These are phyloP conservation scores for Ophthalmolycus amberensis DNA, from an alignment of 2,113 vertebrate species.

Conservation along the genomic window DNA sequence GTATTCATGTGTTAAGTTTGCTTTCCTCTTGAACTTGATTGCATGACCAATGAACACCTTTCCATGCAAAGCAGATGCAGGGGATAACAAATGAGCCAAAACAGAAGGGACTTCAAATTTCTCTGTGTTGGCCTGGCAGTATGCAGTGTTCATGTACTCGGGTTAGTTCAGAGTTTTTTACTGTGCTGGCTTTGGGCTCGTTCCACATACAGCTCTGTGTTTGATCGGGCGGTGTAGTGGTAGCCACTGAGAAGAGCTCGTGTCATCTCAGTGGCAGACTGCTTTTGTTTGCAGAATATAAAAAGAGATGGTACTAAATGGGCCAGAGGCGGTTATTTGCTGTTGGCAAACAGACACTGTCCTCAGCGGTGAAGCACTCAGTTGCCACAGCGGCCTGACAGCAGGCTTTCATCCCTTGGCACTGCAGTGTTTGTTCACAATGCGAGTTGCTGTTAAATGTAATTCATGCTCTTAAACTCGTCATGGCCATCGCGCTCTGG, in stretches of 20 bases:
- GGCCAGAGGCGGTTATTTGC: conserved; percentile 80
- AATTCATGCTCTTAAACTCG: conserved; percentile 53
- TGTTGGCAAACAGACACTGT: conserved; percentile 78
- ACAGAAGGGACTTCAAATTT: conserved; percentile 51
- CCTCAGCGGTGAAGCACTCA: conserved; percentile 57
- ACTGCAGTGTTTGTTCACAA: conserved; percentile 55
- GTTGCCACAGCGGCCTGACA: conserved; percentile 62
- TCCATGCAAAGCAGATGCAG: conserved; percentile 42
- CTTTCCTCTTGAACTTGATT: conserved; percentile 51
- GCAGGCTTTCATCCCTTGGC: conserved; percentile 61
- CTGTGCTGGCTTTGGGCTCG: conserved; percentile 69
- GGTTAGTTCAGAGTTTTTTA: conserved; percentile 61
- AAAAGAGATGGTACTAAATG: conserved; percentile 71
- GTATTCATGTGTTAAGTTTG: conserved; percentile 33
- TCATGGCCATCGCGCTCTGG: conserved; percentile 15
- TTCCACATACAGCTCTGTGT: conserved; percentile 65
- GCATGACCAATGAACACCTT: conserved; percentile 54
- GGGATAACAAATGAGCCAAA: conserved; percentile 55
- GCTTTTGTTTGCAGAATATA: conserved; percentile 76
- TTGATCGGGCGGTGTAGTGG: conserved; percentile 60
- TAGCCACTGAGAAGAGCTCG: conserved; percentile 59
- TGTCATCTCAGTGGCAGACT: conserved; percentile 69
- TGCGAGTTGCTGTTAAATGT: conserved; percentile 63
- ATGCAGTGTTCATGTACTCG: conserved; percentile 49
- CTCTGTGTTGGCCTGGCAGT: conserved; percentile 53